Evolutionary conservation across 2,113 vertebrate genomes (phyloP).

Genomic region (Sprattus sprattus): DNA sequence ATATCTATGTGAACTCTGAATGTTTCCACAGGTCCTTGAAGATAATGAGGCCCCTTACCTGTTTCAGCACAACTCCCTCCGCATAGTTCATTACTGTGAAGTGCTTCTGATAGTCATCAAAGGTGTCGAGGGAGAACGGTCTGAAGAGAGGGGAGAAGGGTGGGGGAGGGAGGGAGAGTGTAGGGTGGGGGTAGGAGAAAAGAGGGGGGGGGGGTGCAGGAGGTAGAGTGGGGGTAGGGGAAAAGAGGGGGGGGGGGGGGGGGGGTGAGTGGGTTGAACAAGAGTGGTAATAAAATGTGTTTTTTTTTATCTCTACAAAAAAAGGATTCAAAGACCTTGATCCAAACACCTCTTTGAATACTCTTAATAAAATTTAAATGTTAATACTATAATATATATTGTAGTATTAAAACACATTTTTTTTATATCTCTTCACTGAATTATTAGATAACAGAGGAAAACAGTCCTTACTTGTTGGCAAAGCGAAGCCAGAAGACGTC

Average conservation of each 20-base stretch:
- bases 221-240: background rate
- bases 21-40: too few species aligned
- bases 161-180: background rate
- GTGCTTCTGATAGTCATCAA: conserved; percentile 95
- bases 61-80: conserved; percentile 78
- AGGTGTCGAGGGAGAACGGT: conserved; percentile 81
- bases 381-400: too few species aligned
- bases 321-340: too few species aligned
- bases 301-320: too few species aligned
- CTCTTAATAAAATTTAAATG: too few species aligned
- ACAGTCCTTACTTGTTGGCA: conserved; percentile 80
- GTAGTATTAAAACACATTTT: too few species aligned
- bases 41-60: conserved; percentile 66
- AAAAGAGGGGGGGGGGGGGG: background rate
- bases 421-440: too few species aligned
- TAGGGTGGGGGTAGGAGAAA: background rate
- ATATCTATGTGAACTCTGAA: too few species aligned
- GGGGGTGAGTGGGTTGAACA: background rate
- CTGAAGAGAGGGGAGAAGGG: conserved; percentile 58
- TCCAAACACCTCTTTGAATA: too few species aligned
- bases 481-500: conserved; percentile 96
- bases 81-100: conserved; percentile 97
- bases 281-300: too few species aligned
- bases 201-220: background rate
- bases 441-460: too few species aligned